phyloP scores from a whole-genome alignment of 2,797 vertebrate species.

The Xiphorhynchus erythropygius region DNA sequence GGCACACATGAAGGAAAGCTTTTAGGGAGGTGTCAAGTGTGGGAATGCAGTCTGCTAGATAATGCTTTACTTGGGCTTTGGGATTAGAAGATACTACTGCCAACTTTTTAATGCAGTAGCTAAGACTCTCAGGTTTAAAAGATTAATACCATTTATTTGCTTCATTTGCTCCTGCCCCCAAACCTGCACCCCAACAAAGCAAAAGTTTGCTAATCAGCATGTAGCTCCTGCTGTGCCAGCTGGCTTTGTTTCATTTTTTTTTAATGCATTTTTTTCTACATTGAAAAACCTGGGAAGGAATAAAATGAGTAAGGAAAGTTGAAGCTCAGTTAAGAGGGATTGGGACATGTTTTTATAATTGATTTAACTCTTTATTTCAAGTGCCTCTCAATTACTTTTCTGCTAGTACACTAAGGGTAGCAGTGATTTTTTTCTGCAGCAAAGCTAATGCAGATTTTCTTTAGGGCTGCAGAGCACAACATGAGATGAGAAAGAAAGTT shows the following conservation, averaged over 20 bases:
- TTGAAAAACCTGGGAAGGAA: not conserved
- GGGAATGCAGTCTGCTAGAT: slow-evolving; percentile 36
- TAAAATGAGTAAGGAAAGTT: not conserved
- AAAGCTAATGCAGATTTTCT: not conserved
- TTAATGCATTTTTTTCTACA: not conserved
- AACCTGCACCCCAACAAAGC: slow-evolving; percentile 2
- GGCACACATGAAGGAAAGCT: slow-evolving; percentile 10
- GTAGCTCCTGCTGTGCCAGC: slow-evolving; percentile 16
- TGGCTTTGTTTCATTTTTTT: not conserved
- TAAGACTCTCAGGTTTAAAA: slow-evolving; percentile 58
- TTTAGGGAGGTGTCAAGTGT: slow-evolving; percentile 59
- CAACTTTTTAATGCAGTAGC: slow-evolving; percentile 51
- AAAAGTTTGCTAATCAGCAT: slow-evolving; percentile 43
- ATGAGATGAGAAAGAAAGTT: not conserved
- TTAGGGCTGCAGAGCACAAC: not conserved
- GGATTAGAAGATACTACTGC: slow-evolving; percentile 50
- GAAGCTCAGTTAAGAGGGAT: not conserved
- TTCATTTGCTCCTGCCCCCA: not conserved
- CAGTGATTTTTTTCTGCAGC: not conserved
- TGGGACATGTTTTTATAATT: not conserved
- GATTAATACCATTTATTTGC: slow-evolving; percentile 64
- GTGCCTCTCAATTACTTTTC: not conserved
- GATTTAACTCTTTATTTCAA: slow-evolving; percentile 43
- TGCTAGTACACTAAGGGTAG: not conserved
- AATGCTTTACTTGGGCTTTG: slow-evolving; percentile 40